Base-by-base conservation (phyloP, 2,888 invertebrate species). In the Azorinus chamasolen region DNA sequence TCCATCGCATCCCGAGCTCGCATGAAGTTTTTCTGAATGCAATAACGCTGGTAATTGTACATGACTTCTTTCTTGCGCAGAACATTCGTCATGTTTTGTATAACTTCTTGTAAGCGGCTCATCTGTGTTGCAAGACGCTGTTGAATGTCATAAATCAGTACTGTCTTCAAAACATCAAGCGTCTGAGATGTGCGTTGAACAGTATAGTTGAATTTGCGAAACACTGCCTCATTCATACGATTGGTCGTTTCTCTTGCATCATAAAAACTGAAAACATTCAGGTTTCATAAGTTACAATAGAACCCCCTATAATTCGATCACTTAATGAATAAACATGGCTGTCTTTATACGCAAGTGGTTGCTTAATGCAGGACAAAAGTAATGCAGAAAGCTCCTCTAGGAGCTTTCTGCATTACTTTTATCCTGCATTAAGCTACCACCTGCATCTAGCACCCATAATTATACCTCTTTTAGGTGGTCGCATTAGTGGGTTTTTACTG, bases 1-100 rank as follows among this genome's bases (percentile, higher is more conserved):
- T 85, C 85, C 87, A 88, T 86, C 16, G 88, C 86, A 18, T 83
- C 83, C 5, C 84, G 62, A 0, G 79, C 85, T 1, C 88, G 76
- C 58, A 87, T 51, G 45, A 87, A 87, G 54, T 87, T 86, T 68
- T 88, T 88, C 54, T 79, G 76, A 3, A 85, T 70, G 8, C 78
- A 74, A 57, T 81, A 87, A 32, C 71, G 39, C 58, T 87, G 88
- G 63, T 80, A 88, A 3, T 72, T 61, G 54, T 78, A 85, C 14
- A 87, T 57, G 8, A 58, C 57, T 16, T 61, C 54, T 41, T 84
- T 85, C 20, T 37, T 63, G 14, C 61, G 57, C 43, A 72, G 77
- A 4, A 70, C 43, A 16, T 48, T 45, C 6, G 50, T 25, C 18
- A 84, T 69, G 14, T 79, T 62, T 24, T 48, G 43, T 18, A 45